These are phyloP conservation scores for Conopomorpha cramerella DNA, from an alignment of 1,140 invertebrate species.

Conservation along the genomic window DNA sequence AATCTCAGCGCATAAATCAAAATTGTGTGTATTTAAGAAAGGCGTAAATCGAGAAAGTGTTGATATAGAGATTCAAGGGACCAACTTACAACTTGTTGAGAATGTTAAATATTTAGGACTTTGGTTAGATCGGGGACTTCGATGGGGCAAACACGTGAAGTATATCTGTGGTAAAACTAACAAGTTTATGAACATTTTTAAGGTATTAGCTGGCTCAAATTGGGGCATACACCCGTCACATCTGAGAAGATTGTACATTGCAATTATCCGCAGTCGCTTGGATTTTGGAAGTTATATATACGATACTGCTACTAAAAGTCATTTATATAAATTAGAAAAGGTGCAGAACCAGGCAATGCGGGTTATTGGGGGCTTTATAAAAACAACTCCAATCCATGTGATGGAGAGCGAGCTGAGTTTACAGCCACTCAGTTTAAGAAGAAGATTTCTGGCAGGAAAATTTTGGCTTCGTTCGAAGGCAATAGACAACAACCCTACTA, in stretches of 20 bases:
- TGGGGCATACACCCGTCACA: neutral
- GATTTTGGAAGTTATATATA: neutral
- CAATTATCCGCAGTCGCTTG: neutral
- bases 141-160: neutral
- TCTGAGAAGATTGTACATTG: neutral
- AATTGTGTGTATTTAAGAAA: neutral
- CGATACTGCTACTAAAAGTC: neutral
- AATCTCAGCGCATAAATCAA: neutral
- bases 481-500: neutral
- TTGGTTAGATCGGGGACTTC: neutral
- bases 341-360: neutral
- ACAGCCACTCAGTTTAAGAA: neutral
- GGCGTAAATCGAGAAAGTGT: neutral
- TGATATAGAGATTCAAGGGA: neutral
- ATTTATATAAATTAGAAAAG: neutral
- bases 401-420: neutral
- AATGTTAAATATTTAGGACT: neutral
- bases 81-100: neutral
- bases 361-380: neutral
- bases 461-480: neutral
- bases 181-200: neutral
- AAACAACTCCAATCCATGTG: neutral
- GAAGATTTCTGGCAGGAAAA: neutral
- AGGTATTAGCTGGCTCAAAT: neutral
- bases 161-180: neutral